Conservation (phyloP, 1,140 invertebrate genomes). For the Monomorium pharaonis region DNA sequence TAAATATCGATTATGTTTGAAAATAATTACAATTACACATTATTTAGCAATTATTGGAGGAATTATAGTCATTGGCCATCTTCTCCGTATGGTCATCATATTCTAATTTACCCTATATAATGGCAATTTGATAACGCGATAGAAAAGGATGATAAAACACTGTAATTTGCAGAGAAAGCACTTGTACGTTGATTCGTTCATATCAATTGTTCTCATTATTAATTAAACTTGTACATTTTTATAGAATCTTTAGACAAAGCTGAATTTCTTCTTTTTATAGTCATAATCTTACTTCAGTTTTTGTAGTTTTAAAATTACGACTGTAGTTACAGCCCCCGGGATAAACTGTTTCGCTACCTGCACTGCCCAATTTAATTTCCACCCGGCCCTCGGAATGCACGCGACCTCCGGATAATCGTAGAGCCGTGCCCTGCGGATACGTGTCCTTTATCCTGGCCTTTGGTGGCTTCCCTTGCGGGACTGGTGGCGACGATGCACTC, state of each 20-base stretch:
- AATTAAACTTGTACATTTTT: not conserved
- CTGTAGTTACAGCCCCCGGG: not conserved
- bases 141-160: not conserved
- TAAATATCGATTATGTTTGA: too few species aligned
- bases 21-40: too few species aligned
- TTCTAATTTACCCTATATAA: too few species aligned
- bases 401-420: constrained; percentile 88
- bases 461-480: constrained; percentile 54
- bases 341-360: constrained; percentile 69
- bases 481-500: not conserved
- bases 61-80: too few species aligned
- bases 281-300: not conserved
- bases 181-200: not conserved
- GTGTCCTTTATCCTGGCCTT: constrained; percentile 82
- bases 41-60: too few species aligned
- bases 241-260: not conserved
- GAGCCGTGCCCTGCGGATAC: constrained; percentile 77
- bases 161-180: not conserved
- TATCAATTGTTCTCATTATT: not conserved
- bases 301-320: not conserved
- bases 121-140: not conserved
- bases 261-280: not conserved
- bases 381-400: constrained; percentile 90
- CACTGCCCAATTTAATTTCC: constrained; percentile 87
- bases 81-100: too few species aligned